Conservation (phyloP, 2,797 vertebrate genomes). For the Mastacembelus armatus region DNA sequence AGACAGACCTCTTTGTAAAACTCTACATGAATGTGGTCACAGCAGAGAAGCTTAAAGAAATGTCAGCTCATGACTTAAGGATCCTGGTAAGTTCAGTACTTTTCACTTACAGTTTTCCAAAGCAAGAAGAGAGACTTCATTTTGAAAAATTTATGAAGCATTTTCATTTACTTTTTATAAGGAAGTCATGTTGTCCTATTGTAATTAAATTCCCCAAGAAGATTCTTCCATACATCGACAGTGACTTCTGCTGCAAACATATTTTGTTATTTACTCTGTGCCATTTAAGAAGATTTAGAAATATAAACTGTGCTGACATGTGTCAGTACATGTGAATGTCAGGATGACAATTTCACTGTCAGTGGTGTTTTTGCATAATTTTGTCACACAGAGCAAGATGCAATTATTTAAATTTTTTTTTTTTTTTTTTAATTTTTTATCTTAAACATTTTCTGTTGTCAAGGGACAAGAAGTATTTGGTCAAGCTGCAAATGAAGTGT, state of each 20-base stretch:
- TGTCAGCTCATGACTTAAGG: background rate
- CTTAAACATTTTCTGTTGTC: slow-evolving; percentile 38
- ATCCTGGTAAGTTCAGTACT: background rate
- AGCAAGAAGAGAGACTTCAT: background rate
- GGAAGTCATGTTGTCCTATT: background rate
- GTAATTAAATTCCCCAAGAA: background rate
- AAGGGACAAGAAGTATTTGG: slow-evolving; percentile 35
- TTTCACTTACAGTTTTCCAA: too few species aligned
- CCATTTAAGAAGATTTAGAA: too few species aligned
- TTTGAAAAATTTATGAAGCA: background rate
- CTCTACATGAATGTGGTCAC: background rate
- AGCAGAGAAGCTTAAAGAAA: background rate
- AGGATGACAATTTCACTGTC: background rate
- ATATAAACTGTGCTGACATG: too few species aligned
- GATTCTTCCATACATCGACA: background rate
- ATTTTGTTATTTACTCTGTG: too few species aligned
- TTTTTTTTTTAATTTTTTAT: slow-evolving; percentile 47
- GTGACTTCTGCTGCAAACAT: too few species aligned
- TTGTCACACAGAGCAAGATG: slow-evolving; percentile 32
- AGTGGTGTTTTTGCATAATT: slow-evolving; percentile 42
- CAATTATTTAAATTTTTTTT: too few species aligned
- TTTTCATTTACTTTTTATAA: slow-evolving; percentile 15
- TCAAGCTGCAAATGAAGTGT: slow-evolving; percentile 53
- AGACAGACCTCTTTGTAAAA: slow-evolving; percentile 6
- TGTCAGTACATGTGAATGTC: too few species aligned